These are phyloP conservation scores for Crocidura indochinensis DNA, from an alignment of 2,797 vertebrate genomes.

Conservation along the genomic window DNA sequence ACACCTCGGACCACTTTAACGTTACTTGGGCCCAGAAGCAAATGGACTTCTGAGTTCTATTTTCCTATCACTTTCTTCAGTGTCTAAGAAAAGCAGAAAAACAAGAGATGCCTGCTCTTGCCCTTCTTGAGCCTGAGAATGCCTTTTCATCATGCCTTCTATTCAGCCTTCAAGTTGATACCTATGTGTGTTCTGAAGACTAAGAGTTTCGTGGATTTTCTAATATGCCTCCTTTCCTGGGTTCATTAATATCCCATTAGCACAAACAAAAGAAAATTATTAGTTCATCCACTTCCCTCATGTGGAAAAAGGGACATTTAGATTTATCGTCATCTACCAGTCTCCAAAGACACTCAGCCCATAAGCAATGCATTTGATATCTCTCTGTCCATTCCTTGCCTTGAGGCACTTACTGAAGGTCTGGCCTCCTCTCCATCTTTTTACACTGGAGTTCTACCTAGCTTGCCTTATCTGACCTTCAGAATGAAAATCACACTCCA, in stretches of 20 bases:
- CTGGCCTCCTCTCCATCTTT: not conserved
- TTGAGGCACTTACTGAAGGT: too few species aligned
- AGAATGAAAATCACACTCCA: too few species aligned
- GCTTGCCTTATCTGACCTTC: not conserved
- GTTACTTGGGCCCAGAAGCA: not conserved
- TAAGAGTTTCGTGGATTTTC: not conserved
- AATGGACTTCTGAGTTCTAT: too few species aligned
- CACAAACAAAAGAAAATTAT: not conserved
- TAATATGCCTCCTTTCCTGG: not conserved
- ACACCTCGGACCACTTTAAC: fast-evolving
- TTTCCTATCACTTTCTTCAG: not conserved
- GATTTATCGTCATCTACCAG: not conserved
- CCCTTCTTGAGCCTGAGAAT: not conserved
- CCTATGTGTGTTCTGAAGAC: fast-evolving
- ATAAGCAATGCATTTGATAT: not conserved
- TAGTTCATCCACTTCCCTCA: fast-evolving
- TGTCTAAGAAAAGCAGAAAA: not conserved
- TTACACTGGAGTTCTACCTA: too few species aligned
- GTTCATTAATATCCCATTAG: not conserved
- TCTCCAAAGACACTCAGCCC: not conserved
- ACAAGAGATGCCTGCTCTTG: not conserved
- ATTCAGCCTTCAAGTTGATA: too few species aligned
- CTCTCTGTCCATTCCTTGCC: not conserved
- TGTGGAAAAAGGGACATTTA: not conserved
- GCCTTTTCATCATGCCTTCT: not conserved